Base-by-base conservation (phyloP, 2,113 vertebrate species). In the Neogobius melanostomus region DNA sequence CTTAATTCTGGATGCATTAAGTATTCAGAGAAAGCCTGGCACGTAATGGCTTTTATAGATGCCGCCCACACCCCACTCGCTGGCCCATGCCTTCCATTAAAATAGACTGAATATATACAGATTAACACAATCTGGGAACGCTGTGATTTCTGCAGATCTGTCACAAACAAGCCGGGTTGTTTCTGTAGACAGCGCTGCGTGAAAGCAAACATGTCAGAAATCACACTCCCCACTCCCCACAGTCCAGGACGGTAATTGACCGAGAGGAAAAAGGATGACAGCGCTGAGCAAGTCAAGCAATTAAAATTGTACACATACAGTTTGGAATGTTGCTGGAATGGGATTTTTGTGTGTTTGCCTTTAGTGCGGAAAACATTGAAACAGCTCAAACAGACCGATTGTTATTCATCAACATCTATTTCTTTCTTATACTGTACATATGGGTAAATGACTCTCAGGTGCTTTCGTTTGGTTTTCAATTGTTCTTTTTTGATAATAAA, bases 131-230 rank as follows among this genome's bases (percentile, higher is more conserved):
- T 68, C 70, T 59, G 85, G 89, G 87, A 89, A 89, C 85, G 90
- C 75, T 83, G 81, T 76, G 69, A 66, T 77, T 68, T 85, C 62
- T 67, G 69, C 14, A 6, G 21, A 66, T 75, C 73, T 79, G 82
- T 83, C 51, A 69, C 75, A 87, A 81, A 87, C 83, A 77, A 82
- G 79, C 79, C 45, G 82, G 53, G 70, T 81, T 43, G 6, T 68
- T 60, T 83, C 72, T 79, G 57, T 82, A 64, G 64, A 81, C 74
- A 69, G 59, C 68, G 49, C 80, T 9, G 74, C 54, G 47, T 74
- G 76, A 87, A 87, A 88, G 82, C 85, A 72, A 73, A 80, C 64
- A 43, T 82, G 86, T 88, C 85, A 82, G 83, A 89, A 82, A 88
- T 84, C 36, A 72, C 87, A 90, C 87, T 68, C 84, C 86, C 91